Conservation (phyloP, 2,888 invertebrate species). For the Dione vanillae region DNA sequence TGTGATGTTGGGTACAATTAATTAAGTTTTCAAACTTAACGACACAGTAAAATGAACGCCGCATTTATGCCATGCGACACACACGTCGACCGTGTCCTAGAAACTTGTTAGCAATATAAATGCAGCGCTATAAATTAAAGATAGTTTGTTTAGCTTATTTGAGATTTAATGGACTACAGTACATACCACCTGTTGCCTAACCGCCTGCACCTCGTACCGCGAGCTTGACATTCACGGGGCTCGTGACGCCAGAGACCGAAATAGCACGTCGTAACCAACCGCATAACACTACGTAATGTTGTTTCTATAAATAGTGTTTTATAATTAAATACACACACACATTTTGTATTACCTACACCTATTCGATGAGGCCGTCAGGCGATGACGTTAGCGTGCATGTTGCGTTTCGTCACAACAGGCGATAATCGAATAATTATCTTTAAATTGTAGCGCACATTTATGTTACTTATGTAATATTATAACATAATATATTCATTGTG, state of each 20-base stretch:
- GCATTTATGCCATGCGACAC: constrained; percentile 27
- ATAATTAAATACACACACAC: constrained; percentile 78
- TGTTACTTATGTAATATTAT: constrained; percentile 15
- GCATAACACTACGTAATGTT: constrained; percentile 79
- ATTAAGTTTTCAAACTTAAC: constrained; percentile 19
- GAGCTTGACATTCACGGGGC: constrained; percentile 81
- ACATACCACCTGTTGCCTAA: constrained; percentile 78
- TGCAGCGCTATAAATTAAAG: constrained; percentile 33
- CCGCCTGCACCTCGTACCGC: constrained; percentile 69
- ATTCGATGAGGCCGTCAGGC: constrained; percentile 58
- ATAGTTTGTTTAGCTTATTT: constrained; percentile 38
- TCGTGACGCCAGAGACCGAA: constrained; percentile 77
- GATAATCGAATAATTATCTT: constrained; percentile 47
- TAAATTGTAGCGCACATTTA: constrained; percentile 28
- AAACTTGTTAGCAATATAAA: constrained; percentile 25
- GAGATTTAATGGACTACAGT: constrained; percentile 52
- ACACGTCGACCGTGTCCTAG: constrained; percentile 33
- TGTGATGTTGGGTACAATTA: background rate
- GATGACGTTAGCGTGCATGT: constrained; percentile 53
- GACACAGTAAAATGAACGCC: constrained; percentile 27
- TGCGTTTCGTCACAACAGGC: constrained; percentile 47
- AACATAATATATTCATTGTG: background rate
- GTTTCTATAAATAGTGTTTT: constrained; percentile 77
- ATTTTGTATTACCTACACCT: constrained; percentile 70
- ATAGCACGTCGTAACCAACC: constrained; percentile 79